Percentiles rank a stretch among this genome's conserved stretches.
Evolutionary conservation across 2,888 invertebrate genomes (phyloP).

Genomic region (Nemotelus pantherinus): DNA sequence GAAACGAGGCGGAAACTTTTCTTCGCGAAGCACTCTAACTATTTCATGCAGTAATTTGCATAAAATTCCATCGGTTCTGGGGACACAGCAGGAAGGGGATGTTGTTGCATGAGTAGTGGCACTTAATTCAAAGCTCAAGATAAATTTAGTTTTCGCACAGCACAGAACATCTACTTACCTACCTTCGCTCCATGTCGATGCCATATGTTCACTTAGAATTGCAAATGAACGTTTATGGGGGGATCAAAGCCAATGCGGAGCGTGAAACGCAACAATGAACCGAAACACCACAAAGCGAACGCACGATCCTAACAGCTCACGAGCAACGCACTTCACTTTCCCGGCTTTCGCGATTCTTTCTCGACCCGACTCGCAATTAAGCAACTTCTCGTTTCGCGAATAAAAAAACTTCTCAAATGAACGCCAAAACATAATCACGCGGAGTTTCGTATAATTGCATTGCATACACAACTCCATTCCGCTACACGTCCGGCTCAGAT

Average conservation of each 20-base stretch:
- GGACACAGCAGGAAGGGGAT: not conserved
- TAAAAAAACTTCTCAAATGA: not conserved
- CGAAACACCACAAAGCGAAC: not conserved
- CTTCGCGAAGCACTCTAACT: not conserved
- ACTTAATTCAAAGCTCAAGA: not conserved
- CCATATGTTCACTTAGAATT: constrained; percentile 8
- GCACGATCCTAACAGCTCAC: constrained; percentile 12
- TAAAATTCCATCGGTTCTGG: constrained; percentile 9
- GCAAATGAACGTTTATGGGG: not conserved
- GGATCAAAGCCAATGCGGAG: not conserved
- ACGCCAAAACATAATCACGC: not conserved
- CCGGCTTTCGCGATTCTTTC: constrained; percentile 3
- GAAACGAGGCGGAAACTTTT: not conserved
- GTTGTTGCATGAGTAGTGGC: not conserved
- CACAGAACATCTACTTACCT: not conserved
- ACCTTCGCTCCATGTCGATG: not conserved
- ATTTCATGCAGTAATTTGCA: constrained; percentile 21
- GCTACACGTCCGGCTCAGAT: not conserved
- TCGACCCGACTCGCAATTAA: not conserved
- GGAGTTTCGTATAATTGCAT: not conserved
- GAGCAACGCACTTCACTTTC: constrained; percentile 3
- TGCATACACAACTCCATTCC: not conserved
- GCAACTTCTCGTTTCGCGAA: not conserved
- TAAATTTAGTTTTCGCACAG: not conserved
- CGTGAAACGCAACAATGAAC: not conserved